Conservation (phyloP, 2,113 vertebrate species). For the Amblyornis subalaris region DNA sequence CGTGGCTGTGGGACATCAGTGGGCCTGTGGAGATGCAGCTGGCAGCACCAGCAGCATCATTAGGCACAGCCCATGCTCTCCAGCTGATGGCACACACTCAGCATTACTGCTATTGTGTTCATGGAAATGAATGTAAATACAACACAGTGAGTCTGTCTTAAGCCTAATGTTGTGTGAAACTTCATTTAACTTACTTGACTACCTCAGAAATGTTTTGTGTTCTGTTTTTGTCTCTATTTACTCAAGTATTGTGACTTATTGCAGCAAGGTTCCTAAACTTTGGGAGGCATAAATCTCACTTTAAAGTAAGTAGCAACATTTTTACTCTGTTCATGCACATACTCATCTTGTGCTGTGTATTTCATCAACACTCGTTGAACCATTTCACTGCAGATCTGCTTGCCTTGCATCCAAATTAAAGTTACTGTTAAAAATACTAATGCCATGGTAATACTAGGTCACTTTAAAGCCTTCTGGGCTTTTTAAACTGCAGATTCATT, state of each 20-base stretch:
- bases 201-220: slow-evolving; percentile 16
- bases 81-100: not conserved
- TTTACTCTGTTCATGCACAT: not conserved
- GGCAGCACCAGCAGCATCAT: not conserved
- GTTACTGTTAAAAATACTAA: not conserved
- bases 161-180: slow-evolving; percentile 59
- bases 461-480: not conserved
- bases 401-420: not conserved
- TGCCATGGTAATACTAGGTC: not conserved
- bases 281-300: not conserved
- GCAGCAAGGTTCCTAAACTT: slow-evolving; percentile 1
- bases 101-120: not conserved
- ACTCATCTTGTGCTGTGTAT: not conserved
- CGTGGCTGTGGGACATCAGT: fast-evolving
- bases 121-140: slow-evolving; percentile 35
- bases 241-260: slow-evolving; percentile 46
- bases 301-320: slow-evolving; percentile 33
- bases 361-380: not conserved
- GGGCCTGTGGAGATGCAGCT: not conserved
- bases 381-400: not conserved
- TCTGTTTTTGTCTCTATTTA: slow-evolving; percentile 30
- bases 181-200: slow-evolving; percentile 55
- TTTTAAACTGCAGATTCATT: not conserved
- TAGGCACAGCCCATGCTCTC: fast-evolving
- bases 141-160: not conserved